Percentiles rank a stretch among this genome's conserved stretches.
Evolutionary conservation across 2,113 vertebrate species (phyloP).

Genomic region (Gallinago media): DNA sequence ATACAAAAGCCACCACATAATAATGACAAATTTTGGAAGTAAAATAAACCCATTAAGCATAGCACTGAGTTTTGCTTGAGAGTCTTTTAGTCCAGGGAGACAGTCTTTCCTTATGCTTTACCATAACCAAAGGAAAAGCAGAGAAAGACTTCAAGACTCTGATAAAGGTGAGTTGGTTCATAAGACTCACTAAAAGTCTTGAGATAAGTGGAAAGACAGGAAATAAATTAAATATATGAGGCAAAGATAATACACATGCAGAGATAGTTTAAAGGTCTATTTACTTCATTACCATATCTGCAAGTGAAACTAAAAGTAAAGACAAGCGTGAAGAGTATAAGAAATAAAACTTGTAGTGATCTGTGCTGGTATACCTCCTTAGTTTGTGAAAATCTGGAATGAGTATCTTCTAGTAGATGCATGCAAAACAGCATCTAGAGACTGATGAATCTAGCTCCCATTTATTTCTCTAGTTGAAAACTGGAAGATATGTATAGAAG

Average conservation of each 20-base stretch:
- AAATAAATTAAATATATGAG: neutral
- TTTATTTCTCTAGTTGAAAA: neutral
- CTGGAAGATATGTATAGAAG: neutral
- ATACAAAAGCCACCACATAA: neutral
- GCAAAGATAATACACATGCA: neutral
- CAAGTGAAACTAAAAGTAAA: neutral
- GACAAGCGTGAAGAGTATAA: neutral
- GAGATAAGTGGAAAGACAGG: neutral
- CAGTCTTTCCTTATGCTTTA: neutral
- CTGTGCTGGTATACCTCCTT: neutral
- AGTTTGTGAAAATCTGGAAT: neutral
- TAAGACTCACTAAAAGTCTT: neutral
- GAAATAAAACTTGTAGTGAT: neutral
- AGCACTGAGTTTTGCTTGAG: neutral
- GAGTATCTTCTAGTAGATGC: neutral
- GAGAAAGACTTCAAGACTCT: neutral
- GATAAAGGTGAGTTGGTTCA: neutral
- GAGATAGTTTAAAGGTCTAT: neutral
- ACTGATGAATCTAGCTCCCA: accelerated
- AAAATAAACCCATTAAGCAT: neutral
- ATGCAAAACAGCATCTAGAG: neutral
- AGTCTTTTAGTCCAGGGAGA: neutral
- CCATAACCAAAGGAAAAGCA: neutral
- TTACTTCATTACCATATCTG: neutral
- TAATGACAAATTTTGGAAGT: neutral